Conservation (phyloP, 92 coral and sea anemone genomes). For the Umimayanthus chanpuru region DNA sequence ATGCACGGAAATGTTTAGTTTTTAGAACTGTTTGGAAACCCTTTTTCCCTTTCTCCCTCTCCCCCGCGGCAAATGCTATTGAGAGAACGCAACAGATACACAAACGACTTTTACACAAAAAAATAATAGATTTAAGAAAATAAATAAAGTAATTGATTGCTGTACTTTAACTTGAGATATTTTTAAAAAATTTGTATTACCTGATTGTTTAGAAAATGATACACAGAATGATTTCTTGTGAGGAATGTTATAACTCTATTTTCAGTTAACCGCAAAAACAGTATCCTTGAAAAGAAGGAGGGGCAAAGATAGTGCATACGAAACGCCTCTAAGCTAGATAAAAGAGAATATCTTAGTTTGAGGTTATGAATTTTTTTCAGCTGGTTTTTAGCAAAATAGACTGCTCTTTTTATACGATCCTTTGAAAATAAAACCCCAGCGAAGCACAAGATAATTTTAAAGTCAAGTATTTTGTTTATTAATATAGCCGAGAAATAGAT, state of each 20-base stretch:
- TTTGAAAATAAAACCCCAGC: neutral
- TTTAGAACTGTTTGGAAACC: neutral
- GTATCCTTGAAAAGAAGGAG: constrained; percentile 18
- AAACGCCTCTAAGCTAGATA: constrained; percentile 8
- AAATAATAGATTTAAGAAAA: neutral
- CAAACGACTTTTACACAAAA: neutral
- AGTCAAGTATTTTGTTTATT: constrained; percentile 8
- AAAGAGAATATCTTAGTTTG: neutral
- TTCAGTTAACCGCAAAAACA: constrained; percentile 38
- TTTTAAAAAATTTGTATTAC: neutral
- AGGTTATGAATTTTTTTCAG: neutral
- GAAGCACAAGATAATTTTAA: neutral
- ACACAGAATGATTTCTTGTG: neutral
- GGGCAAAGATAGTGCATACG: constrained; percentile 1
- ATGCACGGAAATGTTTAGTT: neutral
- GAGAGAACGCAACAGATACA: constrained; percentile 9
- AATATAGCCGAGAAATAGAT: neutral
- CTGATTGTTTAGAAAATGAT: neutral
- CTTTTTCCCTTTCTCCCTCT: no score
- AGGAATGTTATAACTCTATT: constrained; percentile 8
- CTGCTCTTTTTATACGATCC: neutral
- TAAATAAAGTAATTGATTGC: neutral
- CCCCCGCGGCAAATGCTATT: neutral
- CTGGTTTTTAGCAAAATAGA: neutral
- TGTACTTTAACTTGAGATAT: neutral